Evolutionary conservation across 2,888 invertebrate genomes (phyloP).

Genomic region (Calameuta filiformis): DNA sequence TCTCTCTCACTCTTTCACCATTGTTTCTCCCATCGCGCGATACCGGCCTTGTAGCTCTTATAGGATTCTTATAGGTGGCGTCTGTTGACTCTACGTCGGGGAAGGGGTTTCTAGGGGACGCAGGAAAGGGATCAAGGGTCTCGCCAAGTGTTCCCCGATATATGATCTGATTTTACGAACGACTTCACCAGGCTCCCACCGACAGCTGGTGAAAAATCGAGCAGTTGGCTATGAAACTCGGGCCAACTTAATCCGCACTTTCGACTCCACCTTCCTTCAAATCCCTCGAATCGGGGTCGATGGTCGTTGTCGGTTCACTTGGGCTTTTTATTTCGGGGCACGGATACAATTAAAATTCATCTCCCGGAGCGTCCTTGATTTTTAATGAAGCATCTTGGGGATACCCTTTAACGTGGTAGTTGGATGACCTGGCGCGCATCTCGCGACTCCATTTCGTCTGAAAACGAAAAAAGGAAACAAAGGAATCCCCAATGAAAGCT

Average conservation of each 20-base stretch:
- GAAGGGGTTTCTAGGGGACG: neutral
- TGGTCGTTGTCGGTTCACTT: constrained; percentile 30
- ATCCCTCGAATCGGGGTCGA: neutral
- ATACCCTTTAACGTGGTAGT: neutral
- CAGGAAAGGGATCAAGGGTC: constrained; percentile 10
- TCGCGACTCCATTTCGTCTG: neutral
- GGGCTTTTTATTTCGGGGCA: constrained; percentile 44
- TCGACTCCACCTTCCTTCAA: neutral
- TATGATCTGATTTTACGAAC: constrained; percentile 54
- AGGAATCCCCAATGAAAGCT: neutral
- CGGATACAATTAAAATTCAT: constrained; percentile 47
- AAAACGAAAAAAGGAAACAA: neutral
- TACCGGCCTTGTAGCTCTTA: neutral
- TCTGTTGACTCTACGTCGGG: neutral
- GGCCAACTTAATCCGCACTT: constrained; percentile 35
- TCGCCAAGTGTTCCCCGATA: neutral
- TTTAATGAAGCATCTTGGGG: constrained; percentile 39
- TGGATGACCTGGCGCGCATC: neutral
- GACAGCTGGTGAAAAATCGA: constrained; percentile 48
- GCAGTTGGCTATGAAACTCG: constrained; percentile 30
- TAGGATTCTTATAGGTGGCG: neutral
- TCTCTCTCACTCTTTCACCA: neutral
- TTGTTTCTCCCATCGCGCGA: neutral
- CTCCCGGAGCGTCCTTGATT: constrained; percentile 38
- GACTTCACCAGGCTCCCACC: constrained; percentile 38